These are phyloP conservation scores for Podiceps cristatus DNA, from an alignment of 2,113 vertebrate species.

Conservation along the genomic window DNA sequence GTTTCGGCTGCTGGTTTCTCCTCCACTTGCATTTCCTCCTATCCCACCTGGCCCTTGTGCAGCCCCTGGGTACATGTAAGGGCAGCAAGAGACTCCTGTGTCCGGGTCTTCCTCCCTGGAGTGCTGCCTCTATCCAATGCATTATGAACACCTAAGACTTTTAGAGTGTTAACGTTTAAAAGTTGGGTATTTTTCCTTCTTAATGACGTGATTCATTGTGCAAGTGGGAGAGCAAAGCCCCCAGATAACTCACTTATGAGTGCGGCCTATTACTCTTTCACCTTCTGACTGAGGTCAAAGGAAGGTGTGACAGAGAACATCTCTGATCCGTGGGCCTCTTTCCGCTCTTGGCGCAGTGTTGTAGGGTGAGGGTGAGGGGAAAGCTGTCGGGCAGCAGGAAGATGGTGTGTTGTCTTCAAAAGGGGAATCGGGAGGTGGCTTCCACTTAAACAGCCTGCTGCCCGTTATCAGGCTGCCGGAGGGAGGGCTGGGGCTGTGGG, in stretches of 20 bases:
- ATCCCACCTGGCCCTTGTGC: rapidly evolving
- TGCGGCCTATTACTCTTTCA: not conserved
- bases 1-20: not conserved
- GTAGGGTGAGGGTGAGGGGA: not conserved
- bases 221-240: not conserved
- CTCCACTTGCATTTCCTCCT: rapidly evolving
- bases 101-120: not conserved
- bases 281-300: not conserved
- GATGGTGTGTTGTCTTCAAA: not conserved
- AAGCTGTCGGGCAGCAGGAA: not conserved
- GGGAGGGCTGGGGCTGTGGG: not conserved
- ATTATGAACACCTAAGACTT: not conserved
- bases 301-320: not conserved
- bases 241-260: not conserved
- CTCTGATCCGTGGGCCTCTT: not conserved
- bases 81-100: rapidly evolving
- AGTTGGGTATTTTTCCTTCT: not conserved
- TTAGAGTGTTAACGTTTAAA: not conserved
- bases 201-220: rapidly evolving
- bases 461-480: not conserved
- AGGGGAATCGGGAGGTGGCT: not conserved
- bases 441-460: not conserved
- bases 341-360: not conserved
- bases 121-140: not conserved
- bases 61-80: rapidly evolving